These are phyloP conservation scores for Diabrotica balteata DNA, from an alignment of 2,888 invertebrate species.

Conservation along the genomic window DNA sequence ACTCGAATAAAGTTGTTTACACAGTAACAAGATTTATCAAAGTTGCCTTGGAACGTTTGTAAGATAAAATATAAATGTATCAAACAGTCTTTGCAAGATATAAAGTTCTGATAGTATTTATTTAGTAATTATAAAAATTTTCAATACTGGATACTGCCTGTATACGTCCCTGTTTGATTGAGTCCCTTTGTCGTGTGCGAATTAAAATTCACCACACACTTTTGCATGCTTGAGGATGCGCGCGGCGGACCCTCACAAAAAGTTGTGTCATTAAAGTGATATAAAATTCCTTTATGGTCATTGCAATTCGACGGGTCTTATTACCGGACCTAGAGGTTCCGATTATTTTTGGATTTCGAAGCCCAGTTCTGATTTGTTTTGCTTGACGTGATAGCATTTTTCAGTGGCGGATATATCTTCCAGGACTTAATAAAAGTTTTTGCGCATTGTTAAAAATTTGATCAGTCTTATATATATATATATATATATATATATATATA, in stretches of 20 bases:
- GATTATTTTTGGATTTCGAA: slow-evolving; percentile 43
- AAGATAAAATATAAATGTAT: too few relatives aligned
- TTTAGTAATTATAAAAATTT: too few relatives aligned
- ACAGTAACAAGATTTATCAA: too few relatives aligned
- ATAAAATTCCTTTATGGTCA: slow-evolving; percentile 55
- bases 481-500: too few relatives aligned
- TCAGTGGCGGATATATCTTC: neutral
- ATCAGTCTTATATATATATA: too few relatives aligned
- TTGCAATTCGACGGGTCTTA: slow-evolving; percentile 52
- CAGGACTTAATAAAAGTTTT: neutral
- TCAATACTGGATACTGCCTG: too few relatives aligned
- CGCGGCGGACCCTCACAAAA: slow-evolving; percentile 44
- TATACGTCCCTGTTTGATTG: too few relatives aligned
- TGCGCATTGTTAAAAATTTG: neutral
- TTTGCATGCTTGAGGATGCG: slow-evolving; percentile 51
- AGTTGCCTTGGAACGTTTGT: too few relatives aligned
- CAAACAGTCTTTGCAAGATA: too few relatives aligned
- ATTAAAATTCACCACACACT: slow-evolving; percentile 56
- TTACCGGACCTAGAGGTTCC: slow-evolving; percentile 42
- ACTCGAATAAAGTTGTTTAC: too few relatives aligned
- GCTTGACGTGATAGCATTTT: slow-evolving; percentile 47
- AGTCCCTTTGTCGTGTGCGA: slow-evolving; percentile 33
- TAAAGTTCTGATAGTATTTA: too few relatives aligned
- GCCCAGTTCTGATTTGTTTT: slow-evolving; percentile 51
- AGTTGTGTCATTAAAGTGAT: slow-evolving; percentile 56